These are phyloP conservation scores for Mobula hypostoma DNA, from an alignment of 2,113 vertebrate genomes.

Conservation along the genomic window DNA sequence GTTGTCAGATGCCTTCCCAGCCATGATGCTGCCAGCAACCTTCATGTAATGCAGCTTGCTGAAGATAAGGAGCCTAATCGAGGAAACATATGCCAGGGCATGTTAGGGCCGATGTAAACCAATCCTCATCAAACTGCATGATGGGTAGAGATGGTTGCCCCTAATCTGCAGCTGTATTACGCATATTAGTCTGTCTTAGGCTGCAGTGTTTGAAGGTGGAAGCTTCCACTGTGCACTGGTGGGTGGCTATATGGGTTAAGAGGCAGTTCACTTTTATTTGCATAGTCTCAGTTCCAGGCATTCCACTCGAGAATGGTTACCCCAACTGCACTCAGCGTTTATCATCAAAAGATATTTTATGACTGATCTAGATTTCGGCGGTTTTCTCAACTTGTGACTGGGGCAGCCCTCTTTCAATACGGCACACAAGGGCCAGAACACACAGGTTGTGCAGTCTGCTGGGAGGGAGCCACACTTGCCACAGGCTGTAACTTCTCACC, in stretches of 20 bases:
- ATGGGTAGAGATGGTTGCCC: background rate
- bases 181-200: constrained; percentile 28
- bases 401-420: constrained; percentile 23
- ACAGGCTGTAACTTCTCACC: constrained; percentile 37
- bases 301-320: constrained; percentile 35
- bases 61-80: background rate
- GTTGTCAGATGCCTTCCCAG: constrained; percentile 43
- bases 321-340: constrained; percentile 30
- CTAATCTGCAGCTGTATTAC: constrained; percentile 38
- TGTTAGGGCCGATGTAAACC: background rate
- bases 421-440: constrained; percentile 9
- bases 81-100: background rate
- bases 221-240: constrained; percentile 33
- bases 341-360: constrained; percentile 39
- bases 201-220: background rate
- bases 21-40: background rate
- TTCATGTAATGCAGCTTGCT: constrained; percentile 44
- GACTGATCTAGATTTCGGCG: constrained; percentile 11
- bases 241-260: constrained; percentile 48
- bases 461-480: constrained; percentile 35
- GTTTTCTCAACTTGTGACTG: constrained; percentile 36
- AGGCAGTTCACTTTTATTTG: constrained; percentile 41
- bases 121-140: background rate
- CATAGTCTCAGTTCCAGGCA: constrained; percentile 33
- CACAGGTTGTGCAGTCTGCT: constrained; percentile 36